These are phyloP conservation scores for Cheilosia scutellata DNA, from an alignment of 2,888 invertebrate species.

Conservation along the genomic window DNA sequence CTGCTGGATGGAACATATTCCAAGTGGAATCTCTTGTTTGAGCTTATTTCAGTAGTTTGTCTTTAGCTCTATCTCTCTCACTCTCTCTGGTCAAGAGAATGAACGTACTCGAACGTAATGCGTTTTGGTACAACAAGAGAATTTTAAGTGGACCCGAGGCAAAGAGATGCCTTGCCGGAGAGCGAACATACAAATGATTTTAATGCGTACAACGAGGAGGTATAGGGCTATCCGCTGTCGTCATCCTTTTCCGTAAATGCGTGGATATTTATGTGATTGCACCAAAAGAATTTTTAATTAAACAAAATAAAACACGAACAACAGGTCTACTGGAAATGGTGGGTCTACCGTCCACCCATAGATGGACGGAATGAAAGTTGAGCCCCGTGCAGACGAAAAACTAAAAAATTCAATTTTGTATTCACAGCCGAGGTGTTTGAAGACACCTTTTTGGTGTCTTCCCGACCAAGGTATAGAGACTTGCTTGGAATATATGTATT, in stretches of 20 bases:
- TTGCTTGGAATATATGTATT: conserved; percentile 18
- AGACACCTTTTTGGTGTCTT: conserved; percentile 73
- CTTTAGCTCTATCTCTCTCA: conserved; percentile 1
- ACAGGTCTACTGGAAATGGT: conserved; percentile 22
- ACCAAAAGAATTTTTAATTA: conserved; percentile 72
- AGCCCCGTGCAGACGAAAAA: conserved; percentile 51
- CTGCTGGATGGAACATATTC: conserved; percentile 52
- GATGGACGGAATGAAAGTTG: conserved; percentile 56
- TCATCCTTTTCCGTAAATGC: conserved; percentile 65
- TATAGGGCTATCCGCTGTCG: conserved; percentile 25
- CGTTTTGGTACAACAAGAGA: conserved; percentile 66
- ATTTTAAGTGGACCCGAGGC: conserved; percentile 63
- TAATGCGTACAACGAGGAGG: conserved; percentile 38
- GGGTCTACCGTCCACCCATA: conserved; percentile 16
- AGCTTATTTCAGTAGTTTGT: conserved; percentile 58
- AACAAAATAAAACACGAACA: conserved; percentile 50
- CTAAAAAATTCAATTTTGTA: conserved; percentile 73
- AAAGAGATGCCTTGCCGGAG: conserved; percentile 30
- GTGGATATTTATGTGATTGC: conserved; percentile 68
- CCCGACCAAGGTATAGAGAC: conserved; percentile 26
- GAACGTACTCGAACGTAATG: conserved; percentile 37
- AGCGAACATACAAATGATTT: conserved; percentile 64
- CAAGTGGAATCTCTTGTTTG: conserved; percentile 72
- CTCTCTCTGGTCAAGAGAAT: conserved; percentile 50
- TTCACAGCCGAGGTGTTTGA: conserved; percentile 74